Evolutionary conservation across 1,140 invertebrate species (phyloP).

Genomic region (Kradibia gibbosae): DNA sequence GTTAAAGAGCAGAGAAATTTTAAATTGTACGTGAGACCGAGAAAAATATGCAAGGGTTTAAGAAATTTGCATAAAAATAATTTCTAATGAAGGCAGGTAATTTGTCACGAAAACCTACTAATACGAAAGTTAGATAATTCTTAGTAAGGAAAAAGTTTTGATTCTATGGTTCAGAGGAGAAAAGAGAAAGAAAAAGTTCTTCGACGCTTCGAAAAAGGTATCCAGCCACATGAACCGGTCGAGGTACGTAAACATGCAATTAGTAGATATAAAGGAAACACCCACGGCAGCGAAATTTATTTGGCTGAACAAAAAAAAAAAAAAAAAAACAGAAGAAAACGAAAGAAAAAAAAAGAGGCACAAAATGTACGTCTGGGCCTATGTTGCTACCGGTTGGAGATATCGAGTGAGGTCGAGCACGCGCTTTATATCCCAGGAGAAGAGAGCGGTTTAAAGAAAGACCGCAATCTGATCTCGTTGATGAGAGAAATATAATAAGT

Average conservation of each 20-base stretch:
- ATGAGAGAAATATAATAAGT: too few relatives aligned
- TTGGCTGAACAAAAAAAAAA: background rate
- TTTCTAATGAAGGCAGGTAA: too few relatives aligned
- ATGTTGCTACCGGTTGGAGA: background rate
- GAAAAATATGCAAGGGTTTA: too few relatives aligned
- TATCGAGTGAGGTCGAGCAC: background rate
- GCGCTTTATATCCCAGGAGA: background rate
- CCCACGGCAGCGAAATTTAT: conserved; percentile 7
- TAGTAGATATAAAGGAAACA: background rate
- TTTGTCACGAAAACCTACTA: background rate
- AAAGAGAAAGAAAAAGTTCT: background rate
- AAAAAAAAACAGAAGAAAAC: background rate
- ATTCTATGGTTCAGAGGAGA: background rate
- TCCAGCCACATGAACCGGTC: background rate
- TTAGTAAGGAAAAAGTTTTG: background rate
- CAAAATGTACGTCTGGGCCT: background rate
- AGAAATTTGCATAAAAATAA: too few relatives aligned
- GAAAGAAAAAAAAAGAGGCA: background rate
- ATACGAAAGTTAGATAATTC: background rate
- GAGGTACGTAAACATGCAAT: conserved; percentile 7
- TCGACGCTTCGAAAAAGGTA: background rate
- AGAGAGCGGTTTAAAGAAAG: background rate
- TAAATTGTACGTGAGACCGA: too few relatives aligned
- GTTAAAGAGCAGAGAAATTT: too few relatives aligned
- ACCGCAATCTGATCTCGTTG: background rate